A percentile compares a stretch with the other conserved stretches of the same genome.
These are phyloP conservation scores for Abscondita cerata DNA, from an alignment of 2,888 invertebrate species.

Conservation along the genomic window DNA sequence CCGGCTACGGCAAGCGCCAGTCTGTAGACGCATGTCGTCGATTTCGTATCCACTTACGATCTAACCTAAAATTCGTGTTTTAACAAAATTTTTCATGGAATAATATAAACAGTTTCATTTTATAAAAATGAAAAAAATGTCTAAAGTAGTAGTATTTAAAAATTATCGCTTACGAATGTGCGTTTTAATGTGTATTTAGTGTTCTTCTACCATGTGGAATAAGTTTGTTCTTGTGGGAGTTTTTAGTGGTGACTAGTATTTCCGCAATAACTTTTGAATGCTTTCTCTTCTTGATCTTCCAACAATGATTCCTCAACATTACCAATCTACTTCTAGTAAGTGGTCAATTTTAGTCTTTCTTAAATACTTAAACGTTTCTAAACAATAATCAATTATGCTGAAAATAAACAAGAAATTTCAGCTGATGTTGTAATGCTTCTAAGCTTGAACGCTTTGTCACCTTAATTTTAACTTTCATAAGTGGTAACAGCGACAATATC, in stretches of 20 bases:
- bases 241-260: constrained; percentile 42
- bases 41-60: constrained; percentile 47
- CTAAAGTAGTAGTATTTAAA: background rate
- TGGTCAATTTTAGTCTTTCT: background rate
- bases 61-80: constrained; percentile 49
- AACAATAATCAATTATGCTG: too few relatives aligned
- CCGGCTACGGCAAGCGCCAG: constrained; percentile 48
- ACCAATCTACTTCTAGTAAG: constrained; percentile 47
- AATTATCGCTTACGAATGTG: constrained; percentile 4
- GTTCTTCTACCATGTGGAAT: constrained; percentile 35
- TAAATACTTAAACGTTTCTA: too few relatives aligned
- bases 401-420: too few relatives aligned
- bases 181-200: constrained; percentile 23
- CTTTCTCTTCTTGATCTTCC: constrained; percentile 39
- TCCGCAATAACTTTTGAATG: constrained; percentile 17
- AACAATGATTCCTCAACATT: constrained; percentile 56
- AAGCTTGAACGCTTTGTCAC: too few relatives aligned
- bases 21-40: constrained; percentile 51
- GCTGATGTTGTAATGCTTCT: too few relatives aligned
- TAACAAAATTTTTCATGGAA: constrained; percentile 7
- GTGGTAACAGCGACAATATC: background rate
- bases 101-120: background rate
- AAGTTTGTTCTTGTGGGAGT: constrained; percentile 37
- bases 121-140: constrained; percentile 5
- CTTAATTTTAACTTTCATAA: background rate